Evolutionary conservation across 2,113 vertebrate species (phyloP), one percentile per base, ranked within the genome.

Genomic region (Menura novaehollandiae): DNA sequence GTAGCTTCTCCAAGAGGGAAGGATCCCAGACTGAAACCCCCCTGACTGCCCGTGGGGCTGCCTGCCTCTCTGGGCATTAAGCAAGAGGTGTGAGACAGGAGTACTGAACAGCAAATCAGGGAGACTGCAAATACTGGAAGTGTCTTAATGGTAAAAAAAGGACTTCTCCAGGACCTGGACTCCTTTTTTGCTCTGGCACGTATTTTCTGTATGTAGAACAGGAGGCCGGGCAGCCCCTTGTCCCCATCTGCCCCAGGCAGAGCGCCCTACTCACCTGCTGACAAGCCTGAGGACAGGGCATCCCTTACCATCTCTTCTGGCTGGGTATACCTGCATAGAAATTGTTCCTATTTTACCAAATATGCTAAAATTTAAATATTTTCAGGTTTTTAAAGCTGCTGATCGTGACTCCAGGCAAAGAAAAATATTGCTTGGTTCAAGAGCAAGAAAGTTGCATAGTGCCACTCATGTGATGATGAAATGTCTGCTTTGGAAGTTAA

Each of bases 31-130:
- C 8, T 58, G 58, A 23, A 72, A 6, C 24, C 9, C 0, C 21
- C 24, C 24, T 4, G 3, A 3, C 21, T 76, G 43, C 58, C n/a
- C 0, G 0, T 0, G 9, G n/a, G 32, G n/a, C 44, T 68, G 39
- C 41, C 71, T 8, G 32, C 11, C 49, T 59, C 12, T 62, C 39
- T 39, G 39, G 35, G 12, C 8, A 1, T 43, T 47, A 15, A 66
- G 33, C 14, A 33, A 56, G 49, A 22, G 0, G 0, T 16, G 30
- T 0, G 0, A 43, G 18, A 32, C 27, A 58, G 63, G 51, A 73
- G 35, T 7, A 11, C 7, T 43, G 55, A 79, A 23, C 32, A 18
- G 30, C 24, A 68, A 60, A 60, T 60, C 19, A 15, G 27, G 12
- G 11, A 11, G 3, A 64, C 2, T 37, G 56, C 30, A 86, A 62